phyloP scores from a whole-genome alignment of 2,113 vertebrate species.

The Chlamydotis undulata region DNA sequence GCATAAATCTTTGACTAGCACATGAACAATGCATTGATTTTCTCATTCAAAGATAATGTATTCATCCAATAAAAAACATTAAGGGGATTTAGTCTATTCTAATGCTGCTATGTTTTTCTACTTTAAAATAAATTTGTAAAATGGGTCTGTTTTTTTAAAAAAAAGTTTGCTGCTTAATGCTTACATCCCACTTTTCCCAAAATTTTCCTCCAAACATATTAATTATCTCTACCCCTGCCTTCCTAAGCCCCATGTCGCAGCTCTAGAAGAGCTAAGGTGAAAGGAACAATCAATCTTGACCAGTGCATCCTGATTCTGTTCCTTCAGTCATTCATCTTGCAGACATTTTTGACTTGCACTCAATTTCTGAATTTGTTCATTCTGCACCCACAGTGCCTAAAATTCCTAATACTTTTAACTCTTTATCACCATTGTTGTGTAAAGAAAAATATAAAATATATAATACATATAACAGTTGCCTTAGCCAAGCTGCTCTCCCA shows the following conservation, averaged over 20 bases:
- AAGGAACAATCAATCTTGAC: background rate
- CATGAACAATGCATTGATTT: background rate
- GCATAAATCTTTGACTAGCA: background rate
- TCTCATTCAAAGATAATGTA: slow-evolving; percentile 1
- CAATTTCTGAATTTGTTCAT: background rate
- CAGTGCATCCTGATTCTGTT: background rate
- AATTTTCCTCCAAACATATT: background rate
- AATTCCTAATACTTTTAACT: background rate
- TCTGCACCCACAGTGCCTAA: background rate
- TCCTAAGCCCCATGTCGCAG: background rate
- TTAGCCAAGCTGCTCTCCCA: background rate
- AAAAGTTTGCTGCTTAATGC: background rate
- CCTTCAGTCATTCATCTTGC: background rate
- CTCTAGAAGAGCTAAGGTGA: background rate
- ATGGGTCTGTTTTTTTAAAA: background rate
- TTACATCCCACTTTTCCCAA: background rate
- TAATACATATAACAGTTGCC: background rate
- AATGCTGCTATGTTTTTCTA: background rate
- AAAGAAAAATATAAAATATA: background rate
- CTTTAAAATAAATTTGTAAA: background rate
- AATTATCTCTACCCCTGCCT: background rate
- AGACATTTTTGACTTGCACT: background rate
- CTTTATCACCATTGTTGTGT: background rate
- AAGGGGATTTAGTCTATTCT: background rate
- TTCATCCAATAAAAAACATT: slow-evolving; percentile 11